Percentiles rank a stretch among this genome's conserved stretches.
These are phyloP conservation scores for Graphium colonna DNA, from an alignment of 2,888 invertebrate species.

Conservation along the genomic window DNA sequence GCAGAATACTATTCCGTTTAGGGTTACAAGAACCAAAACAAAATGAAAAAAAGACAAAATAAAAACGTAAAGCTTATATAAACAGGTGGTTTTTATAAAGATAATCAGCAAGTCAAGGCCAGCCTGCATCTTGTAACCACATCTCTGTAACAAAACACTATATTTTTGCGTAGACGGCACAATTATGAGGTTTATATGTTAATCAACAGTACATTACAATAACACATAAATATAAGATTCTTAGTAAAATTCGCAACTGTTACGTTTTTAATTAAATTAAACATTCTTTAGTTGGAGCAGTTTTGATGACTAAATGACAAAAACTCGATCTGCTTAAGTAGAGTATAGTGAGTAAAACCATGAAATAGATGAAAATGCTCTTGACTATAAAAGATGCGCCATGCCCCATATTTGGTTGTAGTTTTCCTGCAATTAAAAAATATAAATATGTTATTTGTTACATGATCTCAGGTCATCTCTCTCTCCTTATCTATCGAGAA, in stretches of 20 bases:
- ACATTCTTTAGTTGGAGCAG: not conserved
- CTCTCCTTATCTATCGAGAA: too few species aligned
- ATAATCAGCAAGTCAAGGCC: not conserved
- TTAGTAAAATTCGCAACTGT: constrained; percentile 13
- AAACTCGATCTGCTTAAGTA: not conserved
- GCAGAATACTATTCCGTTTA: too few species aligned
- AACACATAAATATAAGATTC: constrained; percentile 8
- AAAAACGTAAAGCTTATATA: not conserved
- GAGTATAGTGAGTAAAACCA: constrained; percentile 3
- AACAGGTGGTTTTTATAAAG: too few species aligned
- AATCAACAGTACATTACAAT: constrained; percentile 11
- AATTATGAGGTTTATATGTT: constrained; percentile 9
- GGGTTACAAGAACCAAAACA: not conserved
- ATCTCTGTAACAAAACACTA: not conserved
- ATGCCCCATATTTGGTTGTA: not conserved
- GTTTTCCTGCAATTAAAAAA: constrained; percentile 7
- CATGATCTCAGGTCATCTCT: too few species aligned
- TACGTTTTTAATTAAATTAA: constrained; percentile 10
- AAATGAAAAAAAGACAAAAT: not conserved
- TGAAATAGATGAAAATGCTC: not conserved
- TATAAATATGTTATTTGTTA: too few species aligned
- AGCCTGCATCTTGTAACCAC: not conserved
- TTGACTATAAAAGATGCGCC: not conserved
- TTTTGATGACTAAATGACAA: not conserved
- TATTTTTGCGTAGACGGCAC: constrained; percentile 11